phyloP scores from a whole-genome alignment of 2,888 invertebrate genomes.

The Drosophila monieri region DNA sequence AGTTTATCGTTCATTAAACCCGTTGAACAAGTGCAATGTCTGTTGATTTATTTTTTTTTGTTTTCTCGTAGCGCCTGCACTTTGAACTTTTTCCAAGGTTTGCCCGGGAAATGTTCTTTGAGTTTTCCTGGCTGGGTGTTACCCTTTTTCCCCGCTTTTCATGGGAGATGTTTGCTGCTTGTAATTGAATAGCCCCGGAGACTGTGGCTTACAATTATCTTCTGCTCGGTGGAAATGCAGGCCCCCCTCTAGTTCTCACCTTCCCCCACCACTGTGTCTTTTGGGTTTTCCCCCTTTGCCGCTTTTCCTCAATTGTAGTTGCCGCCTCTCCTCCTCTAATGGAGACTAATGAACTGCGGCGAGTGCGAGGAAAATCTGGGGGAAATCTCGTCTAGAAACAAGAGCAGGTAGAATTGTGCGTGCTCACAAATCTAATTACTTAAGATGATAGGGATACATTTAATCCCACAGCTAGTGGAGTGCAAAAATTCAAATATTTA shows the following conservation, averaged over 20 bases:
- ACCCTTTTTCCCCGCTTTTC: constrained; percentile 53
- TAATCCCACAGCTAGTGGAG: not conserved
- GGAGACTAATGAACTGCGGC: constrained; percentile 68
- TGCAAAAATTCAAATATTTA: not conserved
- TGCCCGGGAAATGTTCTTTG: constrained; percentile 27
- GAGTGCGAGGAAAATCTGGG: constrained; percentile 2
- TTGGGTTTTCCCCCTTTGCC: constrained; percentile 5
- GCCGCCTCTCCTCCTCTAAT: constrained; percentile 63
- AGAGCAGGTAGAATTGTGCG: constrained; percentile 49
- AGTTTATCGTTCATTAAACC: constrained; percentile 69
- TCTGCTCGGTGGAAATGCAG: constrained; percentile 26
- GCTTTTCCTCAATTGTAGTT: constrained; percentile 57
- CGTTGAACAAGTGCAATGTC: constrained; percentile 54
- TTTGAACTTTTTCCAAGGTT: constrained; percentile 63
- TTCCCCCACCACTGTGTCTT: not conserved
- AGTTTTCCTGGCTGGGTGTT: constrained; percentile 20
- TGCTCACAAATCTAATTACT: constrained; percentile 56
- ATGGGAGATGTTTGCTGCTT: constrained; percentile 47
- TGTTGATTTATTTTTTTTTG: constrained; percentile 22
- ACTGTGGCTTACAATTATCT: constrained; percentile 26
- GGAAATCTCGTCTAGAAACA: not conserved
- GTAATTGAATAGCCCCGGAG: constrained; percentile 56
- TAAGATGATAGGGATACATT: constrained; percentile 26
- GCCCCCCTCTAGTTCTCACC: constrained; percentile 24
- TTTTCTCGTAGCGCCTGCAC: constrained; percentile 42